Conservation (phyloP, 2,113 vertebrate genomes). For the Piprites chloris region DNA sequence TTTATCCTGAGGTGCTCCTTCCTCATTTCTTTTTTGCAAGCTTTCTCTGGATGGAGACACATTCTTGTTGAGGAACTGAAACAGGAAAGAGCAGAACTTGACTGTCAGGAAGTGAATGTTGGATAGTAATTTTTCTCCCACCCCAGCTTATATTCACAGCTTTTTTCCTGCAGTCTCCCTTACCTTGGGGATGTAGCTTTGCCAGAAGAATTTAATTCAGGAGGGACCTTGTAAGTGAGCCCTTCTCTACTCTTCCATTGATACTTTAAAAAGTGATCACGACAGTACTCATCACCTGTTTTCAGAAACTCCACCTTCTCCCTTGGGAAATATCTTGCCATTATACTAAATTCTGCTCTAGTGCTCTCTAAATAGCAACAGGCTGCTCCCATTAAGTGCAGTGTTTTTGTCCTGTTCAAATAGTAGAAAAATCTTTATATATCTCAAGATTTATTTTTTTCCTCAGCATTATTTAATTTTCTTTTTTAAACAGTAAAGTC, state of each 20-base stretch:
- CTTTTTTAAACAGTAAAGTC: background rate
- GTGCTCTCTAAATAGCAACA: background rate
- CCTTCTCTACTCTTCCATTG: background rate
- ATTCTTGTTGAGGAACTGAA: background rate
- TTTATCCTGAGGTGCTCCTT: accelerated
- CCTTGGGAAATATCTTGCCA: background rate
- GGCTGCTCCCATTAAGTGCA: background rate
- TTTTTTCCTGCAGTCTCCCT: background rate
- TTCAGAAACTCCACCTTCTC: background rate
- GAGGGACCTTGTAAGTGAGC: background rate
- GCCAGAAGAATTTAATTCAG: background rate
- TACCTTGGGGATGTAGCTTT: background rate
- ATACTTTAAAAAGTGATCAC: background rate
- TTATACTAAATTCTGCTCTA: background rate
- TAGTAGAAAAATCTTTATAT: background rate
- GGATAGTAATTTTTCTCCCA: background rate
- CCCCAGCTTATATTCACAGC: background rate
- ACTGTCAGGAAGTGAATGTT: background rate
- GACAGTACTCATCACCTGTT: background rate
- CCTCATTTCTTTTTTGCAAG: background rate
- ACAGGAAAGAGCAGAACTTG: background rate
- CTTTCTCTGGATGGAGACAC: background rate
- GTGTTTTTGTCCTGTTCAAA: background rate
- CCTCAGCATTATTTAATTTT: background rate
- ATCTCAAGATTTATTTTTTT: background rate